These are phyloP conservation scores for Tachystola acroxantha DNA, from an alignment of 2,888 invertebrate species.

Conservation along the genomic window DNA sequence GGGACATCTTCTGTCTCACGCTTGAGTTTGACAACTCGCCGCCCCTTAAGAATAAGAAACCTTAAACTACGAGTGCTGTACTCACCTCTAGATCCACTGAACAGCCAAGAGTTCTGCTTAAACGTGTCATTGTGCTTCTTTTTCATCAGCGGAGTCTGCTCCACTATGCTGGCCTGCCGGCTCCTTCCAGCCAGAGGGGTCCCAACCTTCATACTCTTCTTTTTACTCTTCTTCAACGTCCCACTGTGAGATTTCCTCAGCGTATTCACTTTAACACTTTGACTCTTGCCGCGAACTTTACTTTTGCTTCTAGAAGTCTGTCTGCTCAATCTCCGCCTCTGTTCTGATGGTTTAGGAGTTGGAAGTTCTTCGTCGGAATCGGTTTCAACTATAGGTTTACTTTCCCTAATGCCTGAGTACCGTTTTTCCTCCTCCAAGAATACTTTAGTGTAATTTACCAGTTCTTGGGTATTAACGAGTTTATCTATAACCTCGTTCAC, in stretches of 20 bases:
- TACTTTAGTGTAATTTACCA: slow-evolving; percentile 53
- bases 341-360: slow-evolving; percentile 53
- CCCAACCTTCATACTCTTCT: slow-evolving; percentile 46
- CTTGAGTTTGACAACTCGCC: no score
- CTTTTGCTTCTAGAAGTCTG: slow-evolving; percentile 71
- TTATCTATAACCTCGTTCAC: slow-evolving; percentile 53
- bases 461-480: slow-evolving; percentile 45
- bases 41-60: no score
- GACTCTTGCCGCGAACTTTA: slow-evolving; percentile 66
- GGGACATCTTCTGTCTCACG: no score
- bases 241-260: slow-evolving; percentile 67
- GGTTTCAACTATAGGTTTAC: slow-evolving; percentile 42
- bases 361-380: slow-evolving; percentile 62
- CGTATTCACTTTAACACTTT: slow-evolving; percentile 63
- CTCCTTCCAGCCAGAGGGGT: slow-evolving; percentile 51
- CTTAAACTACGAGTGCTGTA: no score
- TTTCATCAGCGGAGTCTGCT: slow-evolving; percentile 51
- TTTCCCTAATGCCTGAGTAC: slow-evolving; percentile 41
- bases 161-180: slow-evolving; percentile 63
- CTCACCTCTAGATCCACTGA: slow-evolving; percentile 61
- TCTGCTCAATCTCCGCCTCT: slow-evolving; percentile 60
- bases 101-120: slow-evolving; percentile 65
- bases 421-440: slow-evolving; percentile 65
- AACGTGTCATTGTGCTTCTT: slow-evolving; percentile 54
- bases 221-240: slow-evolving; percentile 64